Percentiles rank a stretch among this genome's conserved stretches.
Evolutionary conservation across 2,113 vertebrate species (phyloP).

Genomic region (Tachysurus fulvidraco): DNA sequence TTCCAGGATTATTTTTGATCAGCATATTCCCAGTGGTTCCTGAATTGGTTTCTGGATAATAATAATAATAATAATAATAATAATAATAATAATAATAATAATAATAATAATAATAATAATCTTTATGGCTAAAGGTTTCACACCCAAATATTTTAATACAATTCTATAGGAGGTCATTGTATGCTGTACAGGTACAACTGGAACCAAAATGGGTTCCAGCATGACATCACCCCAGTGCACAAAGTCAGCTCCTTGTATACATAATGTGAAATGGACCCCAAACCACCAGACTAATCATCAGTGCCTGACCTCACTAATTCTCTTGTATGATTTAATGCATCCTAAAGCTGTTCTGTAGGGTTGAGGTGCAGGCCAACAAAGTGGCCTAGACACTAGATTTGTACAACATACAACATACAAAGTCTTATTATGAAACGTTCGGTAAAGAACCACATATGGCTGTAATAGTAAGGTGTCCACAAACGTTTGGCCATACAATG

Average conservation of each 20-base stretch:
- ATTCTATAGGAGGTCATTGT: too few relatives aligned
- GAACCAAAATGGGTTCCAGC: background rate
- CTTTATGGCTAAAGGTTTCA: too few relatives aligned
- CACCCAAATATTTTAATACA: too few relatives aligned
- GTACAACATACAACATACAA: background rate
- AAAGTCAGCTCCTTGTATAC: background rate
- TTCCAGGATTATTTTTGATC: background rate
- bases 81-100: too few relatives aligned
- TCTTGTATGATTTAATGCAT: background rate
- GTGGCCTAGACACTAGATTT: background rate
- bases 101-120: too few relatives aligned
- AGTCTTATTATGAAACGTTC: background rate
- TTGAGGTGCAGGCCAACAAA: background rate
- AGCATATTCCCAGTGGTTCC: too few relatives aligned
- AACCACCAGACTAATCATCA: background rate
- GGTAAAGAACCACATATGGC: background rate
- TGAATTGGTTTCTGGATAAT: too few relatives aligned
- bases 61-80: too few relatives aligned
- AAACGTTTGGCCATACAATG: background rate
- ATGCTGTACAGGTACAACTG: too few relatives aligned
- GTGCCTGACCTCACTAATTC: background rate
- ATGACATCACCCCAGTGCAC: background rate
- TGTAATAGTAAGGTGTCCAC: background rate
- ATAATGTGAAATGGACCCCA: background rate
- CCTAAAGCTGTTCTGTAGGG: background rate